Base-by-base conservation (phyloP, 2,888 invertebrate genomes). In the Ornithoptera priamus region DNA sequence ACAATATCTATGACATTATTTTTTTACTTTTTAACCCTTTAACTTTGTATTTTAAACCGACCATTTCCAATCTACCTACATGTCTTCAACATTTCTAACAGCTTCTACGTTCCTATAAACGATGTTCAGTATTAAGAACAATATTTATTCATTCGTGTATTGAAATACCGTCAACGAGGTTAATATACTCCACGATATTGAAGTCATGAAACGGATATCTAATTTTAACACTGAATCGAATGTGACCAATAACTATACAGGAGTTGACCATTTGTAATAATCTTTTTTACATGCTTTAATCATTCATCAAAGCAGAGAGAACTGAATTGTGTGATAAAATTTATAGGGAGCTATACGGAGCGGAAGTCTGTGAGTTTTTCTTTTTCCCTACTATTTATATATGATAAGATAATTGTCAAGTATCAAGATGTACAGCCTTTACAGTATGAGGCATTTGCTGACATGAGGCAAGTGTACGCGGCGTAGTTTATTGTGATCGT, bases 121-220 rank as follows among this genome's bases (percentile, higher is more conserved):
- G 17, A 61, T 3, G 18, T 42, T 61, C 61, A 61, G 12, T 36
- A 61, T 61, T 61, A 39, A 7, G 22, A 56, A 56, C 0, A 56
- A 59, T 58, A 56, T 65, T 65, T 56, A 20, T n/a, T n/a, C 46
- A 56, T 62, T n/a, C 18, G 30, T 17, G 58, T 68, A 64, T 64
- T 68, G 12, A 64, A 39, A 58, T 60, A 60, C 39, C 59, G 63
- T 53, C 59, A 15, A 15, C 24, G 39, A 60, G 60, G 7, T 46
- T 68, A 68, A 62, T 57, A 65, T 62, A 65, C 65, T 69, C 65
- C 46, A 17, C 22, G 65, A 65, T 65, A 69, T 64, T 64, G 39
- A 61, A 46, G 65, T 65, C 62, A 57, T 69, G 65, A 65, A 65
- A 62, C 65, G 69, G 65, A 39, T 39, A 69, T 61, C 56, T 65